Base-by-base conservation (phyloP, 1,140 invertebrate species). In the Temnothorax nylanderi region DNA sequence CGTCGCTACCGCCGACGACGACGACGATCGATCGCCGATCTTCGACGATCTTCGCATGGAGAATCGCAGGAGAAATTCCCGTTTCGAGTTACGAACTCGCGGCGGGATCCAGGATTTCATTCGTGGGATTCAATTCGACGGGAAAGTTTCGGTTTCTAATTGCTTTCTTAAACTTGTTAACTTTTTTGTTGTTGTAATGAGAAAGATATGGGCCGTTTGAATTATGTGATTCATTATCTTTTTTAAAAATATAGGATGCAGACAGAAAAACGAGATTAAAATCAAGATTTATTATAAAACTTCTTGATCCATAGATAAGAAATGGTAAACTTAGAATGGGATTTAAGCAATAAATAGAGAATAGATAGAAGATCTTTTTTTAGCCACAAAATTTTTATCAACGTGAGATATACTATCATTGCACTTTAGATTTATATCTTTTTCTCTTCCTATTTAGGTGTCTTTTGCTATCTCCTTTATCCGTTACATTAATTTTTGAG, bases 1-100 rank as follows among this genome's bases (percentile, higher is more conserved):
- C 11, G 11, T 6, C 32, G 64, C 18, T 13, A 10, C 16, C 60
- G 41, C 64, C 51, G 11, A 7, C 62, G 80, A 75, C 51, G 11
- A 7, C 62, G 80, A 75, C 26, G 26, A 75, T 75, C 80, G 69
- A 84, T 84, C 54, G 80, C 18, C 5, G 67, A 82, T 82, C 69
- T 84, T 84, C 32, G 80, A 4, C 51, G 18, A 26, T 26, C 26
- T 26, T 26, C 26, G 26, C 26, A 26, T 10, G 41, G 41, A 13
- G 37, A 82, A 49, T 74, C 67, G 34, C 44, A 10, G 34, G 62
- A 69, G 77, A 51, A 69, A 80, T 54, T 49, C 47, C 13, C 13
- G 11, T 47, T 65, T 32, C 54, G 60, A 49, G 32, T 49, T 58
- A 18, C 21, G 13, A 10, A 75, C 18, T 32, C 13, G 54, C 49